These are phyloP conservation scores for Heliconius erato DNA, from an alignment of 2,888 invertebrate genomes.

Conservation along the genomic window DNA sequence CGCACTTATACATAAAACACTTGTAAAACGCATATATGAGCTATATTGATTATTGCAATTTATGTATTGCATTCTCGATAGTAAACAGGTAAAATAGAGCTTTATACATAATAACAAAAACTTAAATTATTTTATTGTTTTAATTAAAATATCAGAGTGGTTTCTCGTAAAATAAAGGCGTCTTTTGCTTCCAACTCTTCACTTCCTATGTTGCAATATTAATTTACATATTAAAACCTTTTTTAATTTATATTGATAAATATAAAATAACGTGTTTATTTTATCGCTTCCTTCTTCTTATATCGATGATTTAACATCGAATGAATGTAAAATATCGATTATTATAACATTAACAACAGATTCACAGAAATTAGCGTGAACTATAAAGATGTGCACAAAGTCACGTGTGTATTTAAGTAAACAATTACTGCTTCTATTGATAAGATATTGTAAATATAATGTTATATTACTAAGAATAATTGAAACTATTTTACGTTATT, in stretches of 20 bases:
- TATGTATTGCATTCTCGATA: neutral
- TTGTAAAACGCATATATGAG: neutral
- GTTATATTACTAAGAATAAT: neutral
- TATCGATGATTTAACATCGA: neutral
- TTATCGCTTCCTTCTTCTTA: neutral
- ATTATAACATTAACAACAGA: neutral
- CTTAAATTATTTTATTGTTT: neutral
- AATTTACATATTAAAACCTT: neutral
- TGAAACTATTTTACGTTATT: neutral
- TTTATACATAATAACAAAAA: neutral
- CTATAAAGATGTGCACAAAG: neutral
- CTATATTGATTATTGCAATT: neutral
- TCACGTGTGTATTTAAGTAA: neutral
- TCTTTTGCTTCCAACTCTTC: neutral
- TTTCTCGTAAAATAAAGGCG: too few species aligned
- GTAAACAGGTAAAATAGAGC: too few species aligned
- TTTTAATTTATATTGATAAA: neutral
- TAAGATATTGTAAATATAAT: neutral
- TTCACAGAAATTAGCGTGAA: neutral
- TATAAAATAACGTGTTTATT: neutral
- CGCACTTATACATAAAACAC: neutral
- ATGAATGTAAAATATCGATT: slow-evolving; percentile 18
- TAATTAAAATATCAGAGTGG: neutral
- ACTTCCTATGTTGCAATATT: neutral
- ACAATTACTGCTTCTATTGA: neutral